Conservation (phyloP, 1,140 invertebrate genomes). For the Drosophila subobscura region DNA sequence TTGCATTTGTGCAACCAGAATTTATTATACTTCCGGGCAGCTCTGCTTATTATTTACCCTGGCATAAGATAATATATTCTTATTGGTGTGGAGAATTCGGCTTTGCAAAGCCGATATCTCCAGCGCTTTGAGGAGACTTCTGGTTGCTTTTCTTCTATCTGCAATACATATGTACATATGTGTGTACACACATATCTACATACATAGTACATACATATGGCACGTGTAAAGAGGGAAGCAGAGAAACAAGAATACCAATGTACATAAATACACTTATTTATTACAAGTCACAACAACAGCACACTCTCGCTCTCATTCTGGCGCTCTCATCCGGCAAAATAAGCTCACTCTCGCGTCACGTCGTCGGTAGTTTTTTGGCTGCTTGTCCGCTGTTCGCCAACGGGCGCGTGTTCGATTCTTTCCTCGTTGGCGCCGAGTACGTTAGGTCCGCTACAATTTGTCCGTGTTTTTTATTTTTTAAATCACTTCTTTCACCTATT, state of each 20-base stretch:
- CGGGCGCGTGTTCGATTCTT: conserved; percentile 73
- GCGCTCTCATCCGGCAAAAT: conserved; percentile 14
- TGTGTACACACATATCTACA: conserved; percentile 6
- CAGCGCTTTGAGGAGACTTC: background rate
- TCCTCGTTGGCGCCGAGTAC: conserved; percentile 77
- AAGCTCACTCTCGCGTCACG: conserved; percentile 21
- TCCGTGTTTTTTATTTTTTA: conserved; percentile 76
- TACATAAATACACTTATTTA: conserved; percentile 6
- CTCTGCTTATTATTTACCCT: conserved; percentile 14
- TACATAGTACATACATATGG: background rate
- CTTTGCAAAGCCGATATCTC: conserved; percentile 4
- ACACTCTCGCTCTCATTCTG: conserved; percentile 23
- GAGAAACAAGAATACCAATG: background rate
- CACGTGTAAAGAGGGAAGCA: conserved; percentile 38
- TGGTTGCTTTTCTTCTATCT: background rate
- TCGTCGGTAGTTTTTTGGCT: conserved; percentile 56
- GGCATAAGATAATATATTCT: conserved; percentile 19
- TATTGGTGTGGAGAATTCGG: conserved; percentile 3
- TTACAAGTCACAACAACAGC: conserved; percentile 45
- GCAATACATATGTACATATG: background rate
- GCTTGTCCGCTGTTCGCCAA: conserved; percentile 42
- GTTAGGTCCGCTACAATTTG: conserved; percentile 68
- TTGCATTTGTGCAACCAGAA: conserved; percentile 21
- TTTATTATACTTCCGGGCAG: conserved; percentile 32
- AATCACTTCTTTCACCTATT: conserved; percentile 63